These are phyloP conservation scores for Arctocebus calabarensis DNA, from an alignment of 2,797 vertebrate species.

Conservation along the genomic window DNA sequence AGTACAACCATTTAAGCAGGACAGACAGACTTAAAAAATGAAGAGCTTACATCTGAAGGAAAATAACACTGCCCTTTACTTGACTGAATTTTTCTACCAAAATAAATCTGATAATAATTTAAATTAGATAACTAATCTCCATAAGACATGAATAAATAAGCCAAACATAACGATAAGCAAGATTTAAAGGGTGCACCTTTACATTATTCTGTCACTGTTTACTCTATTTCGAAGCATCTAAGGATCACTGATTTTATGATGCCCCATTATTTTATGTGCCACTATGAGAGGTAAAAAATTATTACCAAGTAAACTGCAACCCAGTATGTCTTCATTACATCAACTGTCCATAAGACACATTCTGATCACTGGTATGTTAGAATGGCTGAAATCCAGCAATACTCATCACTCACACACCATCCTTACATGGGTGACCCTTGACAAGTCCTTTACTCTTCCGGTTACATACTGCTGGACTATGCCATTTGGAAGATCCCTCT, in stretches of 20 bases:
- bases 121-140: slow-evolving; percentile 35
- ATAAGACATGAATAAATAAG: neutral
- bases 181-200: neutral
- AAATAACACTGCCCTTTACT: slow-evolving; percentile 31
- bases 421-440: neutral
- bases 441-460: neutral
- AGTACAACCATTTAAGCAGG: neutral
- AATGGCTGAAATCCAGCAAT: neutral
- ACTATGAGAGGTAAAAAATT: neutral
- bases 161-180: neutral
- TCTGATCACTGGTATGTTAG: neutral
- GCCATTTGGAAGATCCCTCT: neutral
- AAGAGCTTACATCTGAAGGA: slow-evolving; percentile 2
- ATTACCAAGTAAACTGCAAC: neutral
- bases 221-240: neutral
- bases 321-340: neutral
- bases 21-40: neutral
- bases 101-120: slow-evolving; percentile 5
- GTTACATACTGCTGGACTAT: neutral
- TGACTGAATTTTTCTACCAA: neutral
- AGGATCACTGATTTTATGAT: neutral
- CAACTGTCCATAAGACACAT: neutral
- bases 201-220: neutral
- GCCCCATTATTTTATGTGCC: neutral
- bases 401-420: neutral